phyloP scores from a whole-genome alignment of 2,888 invertebrate species.

The Meiosimyza decipiens region DNA sequence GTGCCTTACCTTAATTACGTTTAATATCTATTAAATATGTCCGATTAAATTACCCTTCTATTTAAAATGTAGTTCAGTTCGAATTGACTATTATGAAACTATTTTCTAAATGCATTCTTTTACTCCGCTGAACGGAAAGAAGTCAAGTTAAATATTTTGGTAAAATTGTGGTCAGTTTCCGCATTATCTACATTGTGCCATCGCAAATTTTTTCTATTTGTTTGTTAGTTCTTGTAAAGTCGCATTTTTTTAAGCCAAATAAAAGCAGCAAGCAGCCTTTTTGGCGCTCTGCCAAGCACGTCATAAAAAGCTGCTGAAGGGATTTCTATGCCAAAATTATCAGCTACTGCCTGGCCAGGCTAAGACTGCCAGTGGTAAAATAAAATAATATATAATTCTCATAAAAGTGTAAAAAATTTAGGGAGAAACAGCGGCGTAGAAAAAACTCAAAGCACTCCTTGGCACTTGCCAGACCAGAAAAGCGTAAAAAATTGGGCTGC shows the following conservation, averaged over 20 bases:
- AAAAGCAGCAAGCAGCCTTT: constrained; percentile 5
- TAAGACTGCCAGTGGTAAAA: neutral
- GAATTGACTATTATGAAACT: too few species aligned
- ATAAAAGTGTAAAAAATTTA: constrained; percentile 1
- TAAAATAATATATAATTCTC: constrained; percentile 11
- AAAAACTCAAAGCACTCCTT: constrained; percentile 9
- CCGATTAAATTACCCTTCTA: too few species aligned
- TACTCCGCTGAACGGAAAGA: neutral
- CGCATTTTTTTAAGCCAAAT: constrained; percentile 1
- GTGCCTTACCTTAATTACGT: too few species aligned
- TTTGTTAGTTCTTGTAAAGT: neutral
- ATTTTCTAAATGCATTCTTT: too few species aligned
- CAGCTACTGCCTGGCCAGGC: constrained; percentile 2
- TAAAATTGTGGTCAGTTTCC: constrained; percentile 26
- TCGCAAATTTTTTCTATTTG: neutral
- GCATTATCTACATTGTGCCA: constrained; percentile 20
- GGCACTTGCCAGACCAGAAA: constrained; percentile 16
- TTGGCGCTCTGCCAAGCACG: constrained; percentile 23
- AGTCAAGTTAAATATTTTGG: constrained; percentile 22
- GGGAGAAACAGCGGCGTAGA: too few species aligned
- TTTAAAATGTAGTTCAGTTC: too few species aligned
- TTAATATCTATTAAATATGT: too few species aligned
- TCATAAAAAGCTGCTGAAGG: constrained; percentile 27
- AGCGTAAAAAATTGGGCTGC: constrained; percentile 27
- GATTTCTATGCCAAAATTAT: constrained; percentile 25